Evolutionary conservation across 2,888 invertebrate genomes (phyloP), one percentile per base, ranked within the genome.

Genomic region (Gari tellinella): DNA sequence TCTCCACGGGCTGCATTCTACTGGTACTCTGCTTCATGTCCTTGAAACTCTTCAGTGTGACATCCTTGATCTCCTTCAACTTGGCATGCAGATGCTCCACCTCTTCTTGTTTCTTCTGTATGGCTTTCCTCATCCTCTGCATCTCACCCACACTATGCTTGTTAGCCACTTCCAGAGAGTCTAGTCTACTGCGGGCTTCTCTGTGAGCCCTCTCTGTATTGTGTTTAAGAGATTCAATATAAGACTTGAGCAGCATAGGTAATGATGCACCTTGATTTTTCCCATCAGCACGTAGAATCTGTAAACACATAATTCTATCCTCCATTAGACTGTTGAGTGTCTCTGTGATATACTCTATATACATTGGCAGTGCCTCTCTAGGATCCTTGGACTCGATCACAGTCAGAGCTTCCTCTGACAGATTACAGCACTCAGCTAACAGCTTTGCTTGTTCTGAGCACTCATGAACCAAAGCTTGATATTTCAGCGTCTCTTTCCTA

Each of bases 291-390:
- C 80, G 53, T 43, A 89, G 56, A 1, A 87, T 62, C n/a, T 82
- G 74, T 14, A 86, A 65, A 78, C 88, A 87, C 48, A 82, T 72
- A 14, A 82, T 69, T 15, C 86, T 61, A 45, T 88, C 88, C 37
- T 84, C 84, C 56, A 88, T 81, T 15, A 89, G 64, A 1, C 70
- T 70, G 40, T 83, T 81, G 26, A 86, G 78, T 4, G 83, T 67
- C 19, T 83, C 85, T 14, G 82, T 68, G n/a, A 89, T 53, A 26
- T 81, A 80, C 53, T 88, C 81, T 2, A 86, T 79, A 55, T 83
- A 83, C 70, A 83, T 80, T 55, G 79, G 80, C 40, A 87, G 52
- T 17, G 80, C 70, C 12, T 72, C 56, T 10, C 69, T 67, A 10
- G 79, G 75, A 7, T 85, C 83, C 19, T 83, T 80, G 1, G 76